Evolutionary conservation across 2,113 vertebrate species (phyloP).

Genomic region (Hypanus sabinus): DNA sequence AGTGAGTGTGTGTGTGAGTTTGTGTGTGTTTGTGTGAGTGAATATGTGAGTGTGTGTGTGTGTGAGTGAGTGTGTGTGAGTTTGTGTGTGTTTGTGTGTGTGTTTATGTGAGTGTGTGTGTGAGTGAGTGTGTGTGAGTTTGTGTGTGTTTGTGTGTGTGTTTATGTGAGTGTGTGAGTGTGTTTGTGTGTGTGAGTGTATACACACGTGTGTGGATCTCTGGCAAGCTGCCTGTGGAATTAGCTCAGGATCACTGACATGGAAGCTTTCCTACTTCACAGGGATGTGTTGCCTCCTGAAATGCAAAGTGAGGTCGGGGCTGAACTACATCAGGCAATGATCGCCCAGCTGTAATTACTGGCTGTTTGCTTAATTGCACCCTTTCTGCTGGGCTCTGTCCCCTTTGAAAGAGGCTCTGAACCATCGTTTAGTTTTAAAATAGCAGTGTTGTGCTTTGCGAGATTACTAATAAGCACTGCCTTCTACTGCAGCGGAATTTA

Average conservation of each 20-base stretch:
- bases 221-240: not conserved
- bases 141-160: too few relatives aligned
- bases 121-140: too few relatives aligned
- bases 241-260: not conserved
- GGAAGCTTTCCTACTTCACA: not conserved
- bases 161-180: too few relatives aligned
- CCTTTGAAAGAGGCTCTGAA: not conserved
- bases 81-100: too few relatives aligned
- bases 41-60: too few relatives aligned
- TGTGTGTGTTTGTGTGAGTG: too few relatives aligned
- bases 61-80: too few relatives aligned
- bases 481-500: not conserved
- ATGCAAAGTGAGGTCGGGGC: not conserved
- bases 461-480: not conserved
- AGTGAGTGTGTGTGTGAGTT: too few relatives aligned
- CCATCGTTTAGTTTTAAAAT: not conserved
- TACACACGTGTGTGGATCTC: not conserved
- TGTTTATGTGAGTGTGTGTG: too few relatives aligned
- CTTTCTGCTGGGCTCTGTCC: not conserved
- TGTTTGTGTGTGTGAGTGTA: not conserved
- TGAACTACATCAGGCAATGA: not conserved
- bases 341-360: not conserved
- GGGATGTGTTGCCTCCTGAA: not conserved
- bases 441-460: not conserved
- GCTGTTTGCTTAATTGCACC: not conserved